Evolutionary conservation across 2,113 vertebrate species (phyloP).

Genomic region (Butastur rufipennis): DNA sequence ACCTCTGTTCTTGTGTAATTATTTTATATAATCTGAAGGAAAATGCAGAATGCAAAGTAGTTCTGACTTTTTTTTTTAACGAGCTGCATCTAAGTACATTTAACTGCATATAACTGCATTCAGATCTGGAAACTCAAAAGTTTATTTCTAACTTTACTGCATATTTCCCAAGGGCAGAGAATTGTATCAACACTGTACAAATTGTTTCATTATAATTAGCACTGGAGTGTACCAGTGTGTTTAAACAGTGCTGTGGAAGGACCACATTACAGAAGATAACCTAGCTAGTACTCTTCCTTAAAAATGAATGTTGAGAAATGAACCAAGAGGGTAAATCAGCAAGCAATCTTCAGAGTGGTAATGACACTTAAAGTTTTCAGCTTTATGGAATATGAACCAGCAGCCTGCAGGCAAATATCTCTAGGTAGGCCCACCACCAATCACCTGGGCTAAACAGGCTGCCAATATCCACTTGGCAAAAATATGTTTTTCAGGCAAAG

Average conservation of each 20-base stretch:
- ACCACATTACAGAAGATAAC: background rate
- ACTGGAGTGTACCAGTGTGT: background rate
- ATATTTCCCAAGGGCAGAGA: background rate
- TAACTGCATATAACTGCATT: background rate
- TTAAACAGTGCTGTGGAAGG: background rate
- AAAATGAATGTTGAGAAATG: background rate
- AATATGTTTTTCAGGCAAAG: conserved; percentile 6
- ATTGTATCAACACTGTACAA: background rate
- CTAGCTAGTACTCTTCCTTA: background rate
- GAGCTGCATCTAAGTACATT: background rate
- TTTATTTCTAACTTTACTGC: background rate
- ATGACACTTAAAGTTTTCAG: background rate
- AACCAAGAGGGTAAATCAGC: background rate
- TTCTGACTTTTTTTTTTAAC: background rate
- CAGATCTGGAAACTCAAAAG: background rate
- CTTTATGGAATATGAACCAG: background rate
- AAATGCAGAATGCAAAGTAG: background rate
- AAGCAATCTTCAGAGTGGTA: background rate
- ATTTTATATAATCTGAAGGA: background rate
- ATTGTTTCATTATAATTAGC: background rate
- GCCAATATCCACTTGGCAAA: background rate
- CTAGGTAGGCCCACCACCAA: background rate
- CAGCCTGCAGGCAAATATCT: background rate
- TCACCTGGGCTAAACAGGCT: conserved; percentile 14
- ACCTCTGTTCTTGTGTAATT: background rate